Evolutionary conservation across 2,888 invertebrate species (phyloP).

Genomic region (Melinaea marsaeus): DNA sequence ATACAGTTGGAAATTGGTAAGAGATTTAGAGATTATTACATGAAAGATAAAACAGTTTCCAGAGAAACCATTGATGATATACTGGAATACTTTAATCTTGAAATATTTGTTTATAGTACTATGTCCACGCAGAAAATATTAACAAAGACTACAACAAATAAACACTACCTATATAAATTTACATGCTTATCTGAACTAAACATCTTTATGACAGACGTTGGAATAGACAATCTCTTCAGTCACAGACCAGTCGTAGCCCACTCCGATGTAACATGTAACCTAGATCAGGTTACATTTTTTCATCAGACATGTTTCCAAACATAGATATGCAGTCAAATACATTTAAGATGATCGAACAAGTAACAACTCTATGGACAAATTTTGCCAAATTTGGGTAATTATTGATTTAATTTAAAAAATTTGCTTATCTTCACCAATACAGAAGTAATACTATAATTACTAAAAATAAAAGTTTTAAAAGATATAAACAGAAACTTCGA

Average conservation of each 20-base stretch:
- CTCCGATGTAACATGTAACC: too few species aligned
- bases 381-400: conserved; percentile 61
- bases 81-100: conserved; percentile 33
- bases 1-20: conserved; percentile 40
- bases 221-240: background rate
- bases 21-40: conserved; percentile 38
- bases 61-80: conserved; percentile 35
- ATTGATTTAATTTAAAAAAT: too few species aligned
- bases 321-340: conserved; percentile 39
- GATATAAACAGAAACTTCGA: too few species aligned
- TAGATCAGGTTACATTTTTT: conserved; percentile 40
- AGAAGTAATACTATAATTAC: too few species aligned
- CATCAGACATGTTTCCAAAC: conserved; percentile 24
- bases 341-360: conserved; percentile 45
- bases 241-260: too few species aligned
- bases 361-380: conserved; percentile 60
- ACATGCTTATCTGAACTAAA: too few species aligned
- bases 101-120: conserved; percentile 35
- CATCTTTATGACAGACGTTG: background rate
- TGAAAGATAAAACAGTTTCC: conserved; percentile 30
- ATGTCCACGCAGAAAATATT: background rate
- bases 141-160: background rate
- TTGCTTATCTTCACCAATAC: too few species aligned
- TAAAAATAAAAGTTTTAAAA: too few species aligned
- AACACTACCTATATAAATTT: too few species aligned